Evolutionary conservation across 2,113 vertebrate species (phyloP), one percentile per base, ranked within the genome.

Genomic region (Miniopterus natalensis): DNA sequence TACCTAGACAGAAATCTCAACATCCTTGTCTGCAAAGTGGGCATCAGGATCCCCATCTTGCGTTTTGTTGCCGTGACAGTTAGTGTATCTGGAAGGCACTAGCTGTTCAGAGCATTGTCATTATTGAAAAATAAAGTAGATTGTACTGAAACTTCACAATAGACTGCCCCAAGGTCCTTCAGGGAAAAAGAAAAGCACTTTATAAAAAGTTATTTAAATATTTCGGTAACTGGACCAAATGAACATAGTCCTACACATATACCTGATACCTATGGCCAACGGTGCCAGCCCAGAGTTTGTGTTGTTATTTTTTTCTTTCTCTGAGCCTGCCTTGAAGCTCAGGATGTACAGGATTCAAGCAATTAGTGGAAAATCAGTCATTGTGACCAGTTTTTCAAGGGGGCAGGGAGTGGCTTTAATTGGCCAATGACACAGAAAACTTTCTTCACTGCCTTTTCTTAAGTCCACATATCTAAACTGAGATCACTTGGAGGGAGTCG

Each of bases 401-500:
- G 51, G 81, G 31, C 8, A 3, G 40, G 45, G 71, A 27, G 27
- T 71, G 36, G 53, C 93, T 94, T 90, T 53, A 61, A 47, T 47
- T 65, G 36, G 42, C 55, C 85, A 70, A 3, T 81, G 92, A 92
- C 75, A 84, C 1, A 8, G 79, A 94, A 81, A 90, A 74, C 49
- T 51, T 92, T 83, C 59, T 90, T 94, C 63, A 66, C 5, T 15
- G 9, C 20, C 42, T 81, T 79, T 89, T 84, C 47, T 55, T 17
- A 66, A 95, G 85, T 61, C 23, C 51, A 42, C 20, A 13, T 92
- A 94, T 85, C 96, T 97, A 95, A 95, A 92, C 31, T 85, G 80
- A 95, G 91, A 96, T 96, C 80, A 40, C 49, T 97, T 95, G 92
- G 93, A 95, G 55, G n/a, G 23, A 93, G 75, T 51, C 78, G 70